Conservation (phyloP, 2,113 vertebrate species). For the Dasypus novemcinctus region DNA sequence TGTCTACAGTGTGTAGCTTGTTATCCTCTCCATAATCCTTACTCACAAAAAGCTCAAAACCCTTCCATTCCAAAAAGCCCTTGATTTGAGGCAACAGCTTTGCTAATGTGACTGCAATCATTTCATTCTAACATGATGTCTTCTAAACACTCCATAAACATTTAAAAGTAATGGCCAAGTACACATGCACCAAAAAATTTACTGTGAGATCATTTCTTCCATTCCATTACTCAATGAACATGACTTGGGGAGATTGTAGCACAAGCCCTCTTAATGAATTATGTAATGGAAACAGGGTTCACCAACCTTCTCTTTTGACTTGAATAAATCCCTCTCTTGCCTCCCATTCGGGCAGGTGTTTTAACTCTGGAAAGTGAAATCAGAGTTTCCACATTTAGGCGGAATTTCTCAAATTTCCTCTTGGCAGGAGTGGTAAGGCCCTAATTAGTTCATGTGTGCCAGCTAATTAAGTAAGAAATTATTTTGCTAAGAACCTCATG, state of each 20-base stretch:
- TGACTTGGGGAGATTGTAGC: background rate
- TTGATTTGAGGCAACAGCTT: background rate
- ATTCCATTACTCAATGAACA: background rate
- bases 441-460: constrained; percentile 54
- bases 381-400: constrained; percentile 64
- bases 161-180: background rate
- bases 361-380: constrained; percentile 24
- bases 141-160: background rate
- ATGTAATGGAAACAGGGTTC: constrained; percentile 46
- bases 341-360: constrained; percentile 42
- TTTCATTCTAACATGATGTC: background rate
- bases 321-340: background rate
- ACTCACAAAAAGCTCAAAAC: background rate
- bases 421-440: background rate
- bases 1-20: background rate
- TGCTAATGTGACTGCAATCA: background rate
- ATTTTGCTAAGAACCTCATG: constrained; percentile 45
- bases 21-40: background rate
- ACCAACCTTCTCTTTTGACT: constrained; percentile 5
- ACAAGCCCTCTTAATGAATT: background rate
- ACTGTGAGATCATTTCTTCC: constrained; percentile 51
- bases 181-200: background rate
- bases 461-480: constrained; percentile 63
- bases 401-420: constrained; percentile 55
- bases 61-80: background rate